Evolutionary conservation across 2,113 vertebrate genomes (phyloP), one percentile per base, ranked within the genome.

Genomic region (Ceuthmochares aereus): DNA sequence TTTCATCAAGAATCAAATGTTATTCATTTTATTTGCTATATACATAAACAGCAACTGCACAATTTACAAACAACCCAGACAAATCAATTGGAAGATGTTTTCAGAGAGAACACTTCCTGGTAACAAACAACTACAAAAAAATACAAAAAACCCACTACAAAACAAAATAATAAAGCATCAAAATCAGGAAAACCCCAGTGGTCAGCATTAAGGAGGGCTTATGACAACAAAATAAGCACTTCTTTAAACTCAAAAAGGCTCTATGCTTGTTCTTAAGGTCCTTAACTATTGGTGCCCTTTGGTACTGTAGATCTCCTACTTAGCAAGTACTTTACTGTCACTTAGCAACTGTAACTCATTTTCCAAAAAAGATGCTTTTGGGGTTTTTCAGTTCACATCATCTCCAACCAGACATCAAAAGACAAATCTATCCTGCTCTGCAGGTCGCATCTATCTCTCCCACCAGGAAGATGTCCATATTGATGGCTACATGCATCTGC

Each of bases 291-390:
- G 89, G 40, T 90, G 79, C 78, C 93, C 83, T 81, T 86, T 73
- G 64, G 40, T 93, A 84, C 70, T n/a, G 67, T 62, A 87, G 82
- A 90, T 82, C 62, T 84, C 42, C 78, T 92, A 42, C 87, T 96
- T 93, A 94, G 79, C 20, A 85, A 92, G 89, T 78, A 51, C 87
- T 89, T 91, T 84, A 63, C 84, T 45, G 63, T 95, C 96, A 97
- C 95, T 95, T 97, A 94, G 94, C 95, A 95, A 93, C 90, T 96
- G 67, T 66, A 81, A 88, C 90, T 74, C 73, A 37, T 85, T 95
- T 87, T 93, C 82, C 84, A 89, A 80, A 91, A 96, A 86, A 62
- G 74, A 85, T 93, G 90, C 66, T 95, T 96, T 91, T 58, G 62
- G 79, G 69, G 52, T 56, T 89, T 94, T 76, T 73, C 81, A 81